A percentile compares a stretch with the other conserved stretches of the same genome.
Evolutionary conservation across 2,113 vertebrate species (phyloP).

Genomic region (Grus americana): DNA sequence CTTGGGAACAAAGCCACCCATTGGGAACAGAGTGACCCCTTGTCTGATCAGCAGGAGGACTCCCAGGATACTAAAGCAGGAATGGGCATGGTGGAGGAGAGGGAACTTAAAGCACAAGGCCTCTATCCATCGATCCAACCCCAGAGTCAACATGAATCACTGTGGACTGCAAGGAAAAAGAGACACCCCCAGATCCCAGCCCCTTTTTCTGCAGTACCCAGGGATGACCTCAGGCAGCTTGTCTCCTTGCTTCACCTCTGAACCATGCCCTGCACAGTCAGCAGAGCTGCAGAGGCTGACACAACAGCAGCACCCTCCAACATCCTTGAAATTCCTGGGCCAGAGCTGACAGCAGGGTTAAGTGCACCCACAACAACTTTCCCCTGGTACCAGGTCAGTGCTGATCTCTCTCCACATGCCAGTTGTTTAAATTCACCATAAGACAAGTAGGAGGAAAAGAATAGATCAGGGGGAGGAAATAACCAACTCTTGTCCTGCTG

Average conservation of each 20-base stretch:
- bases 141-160: not conserved
- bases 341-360: not conserved
- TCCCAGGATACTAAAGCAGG: not conserved
- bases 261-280: not conserved
- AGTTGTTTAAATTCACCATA: not conserved
- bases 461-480: not conserved
- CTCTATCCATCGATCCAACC: not conserved
- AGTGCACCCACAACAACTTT: not conserved
- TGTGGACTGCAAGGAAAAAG: not conserved
- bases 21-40: not conserved
- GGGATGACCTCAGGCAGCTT: not conserved
- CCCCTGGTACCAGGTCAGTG: rapidly evolving
- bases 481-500: not conserved
- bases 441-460: not conserved
- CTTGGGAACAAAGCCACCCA: not conserved
- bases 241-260: not conserved
- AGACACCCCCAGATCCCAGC: not conserved
- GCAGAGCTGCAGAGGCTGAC: not conserved
- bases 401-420: not conserved
- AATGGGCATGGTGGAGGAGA: not conserved
- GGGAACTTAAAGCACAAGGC: not conserved
- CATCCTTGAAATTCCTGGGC: not conserved
- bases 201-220: not conserved
- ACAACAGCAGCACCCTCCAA: not conserved
- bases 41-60: not conserved